Base-by-base conservation (phyloP, 2,888 invertebrate genomes). In the Pachliopta kotzebuea region DNA sequence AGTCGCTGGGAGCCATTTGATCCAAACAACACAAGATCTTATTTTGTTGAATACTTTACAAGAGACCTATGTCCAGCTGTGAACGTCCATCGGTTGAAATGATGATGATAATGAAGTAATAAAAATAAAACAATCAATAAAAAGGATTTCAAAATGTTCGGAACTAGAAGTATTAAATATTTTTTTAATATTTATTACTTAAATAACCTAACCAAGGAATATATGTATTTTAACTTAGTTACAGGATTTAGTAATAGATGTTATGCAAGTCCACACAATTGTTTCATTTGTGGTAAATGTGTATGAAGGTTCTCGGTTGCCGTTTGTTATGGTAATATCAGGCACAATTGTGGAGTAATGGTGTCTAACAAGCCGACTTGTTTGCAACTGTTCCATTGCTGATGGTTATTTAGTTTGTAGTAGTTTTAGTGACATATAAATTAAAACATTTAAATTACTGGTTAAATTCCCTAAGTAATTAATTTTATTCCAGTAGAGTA, bases 331-430 rank as follows among this genome's bases (percentile, higher is more conserved):
- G 71, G 67, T 66, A 70, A 71, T 69, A 62, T 67, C 65, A 65
- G 58, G 60, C 67, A 64, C 64, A 66, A 69, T 69, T 61, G 68
- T 67, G 57, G 67, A 64, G 65, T 64, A 64, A 63, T 70, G 71
- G 72, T 62, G 67, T 67, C 77, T 80, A 80, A 81, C 78, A 70
- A 81, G 74, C 76, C 54, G 72, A 68, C 81, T 83, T 83, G 83
- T 82, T 79, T 78, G 76, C 74, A 69, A 75, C 18, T 23, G 61
- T 23, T 21, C 54, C n/a, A 26, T 20, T n/a, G n/a, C 18, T 45
- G 2, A 45, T 45, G n/a, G 18, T n/a, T n/a, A n/a, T 45, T n/a
- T 4, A 1, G n/a, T 45, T 45, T 45, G 45, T 2, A 8, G 45
- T 45, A n/a, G 45, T n/a, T 45, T 45, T 7, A 2, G 4, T n/a